Conservation (phyloP, 2,888 invertebrate species). For the Nudaria mundana region DNA sequence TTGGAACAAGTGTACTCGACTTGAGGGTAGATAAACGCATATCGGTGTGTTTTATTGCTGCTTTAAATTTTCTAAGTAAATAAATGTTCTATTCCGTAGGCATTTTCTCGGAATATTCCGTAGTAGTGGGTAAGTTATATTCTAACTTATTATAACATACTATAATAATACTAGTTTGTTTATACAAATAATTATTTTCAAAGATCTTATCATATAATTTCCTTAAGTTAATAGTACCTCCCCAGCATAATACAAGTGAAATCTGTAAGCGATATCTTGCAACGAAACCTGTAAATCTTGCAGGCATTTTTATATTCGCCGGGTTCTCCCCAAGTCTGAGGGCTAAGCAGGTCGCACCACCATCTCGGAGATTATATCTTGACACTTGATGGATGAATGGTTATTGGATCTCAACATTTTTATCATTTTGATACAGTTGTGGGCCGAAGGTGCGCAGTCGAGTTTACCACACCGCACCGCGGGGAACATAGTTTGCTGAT, state of each 20-base stretch:
- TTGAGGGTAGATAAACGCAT: conserved; percentile 39
- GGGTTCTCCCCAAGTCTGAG: conserved; percentile 58
- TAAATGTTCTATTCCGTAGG: conserved; percentile 10
- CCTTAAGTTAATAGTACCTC: conserved; percentile 29
- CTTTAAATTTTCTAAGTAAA: conserved; percentile 17
- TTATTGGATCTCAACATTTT: conserved; percentile 87
- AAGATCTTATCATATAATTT: conserved; percentile 13
- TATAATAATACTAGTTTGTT: too few species aligned
- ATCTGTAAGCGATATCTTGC: conserved; percentile 69
- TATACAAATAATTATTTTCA: background rate
- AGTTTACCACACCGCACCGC: conserved; percentile 41
- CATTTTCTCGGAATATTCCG: too few species aligned
- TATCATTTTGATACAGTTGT: conserved; percentile 81
- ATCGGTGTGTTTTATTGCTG: conserved; percentile 37
- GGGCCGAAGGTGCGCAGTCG: conserved; percentile 58
- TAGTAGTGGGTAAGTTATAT: background rate
- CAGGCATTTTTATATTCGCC: conserved; percentile 77
- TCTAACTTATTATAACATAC: too few species aligned
- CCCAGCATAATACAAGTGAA: conserved; percentile 61
- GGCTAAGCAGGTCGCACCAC: conserved; percentile 76
- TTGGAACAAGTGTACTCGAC: conserved; percentile 37
- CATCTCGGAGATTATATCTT: conserved; percentile 84
- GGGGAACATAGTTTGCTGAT: conserved; percentile 50
- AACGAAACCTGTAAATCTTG: conserved; percentile 76
- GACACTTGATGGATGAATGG: conserved; percentile 90